These are phyloP conservation scores for Alligator mississippiensis DNA, from an alignment of 2,113 vertebrate genomes.

Conservation along the genomic window DNA sequence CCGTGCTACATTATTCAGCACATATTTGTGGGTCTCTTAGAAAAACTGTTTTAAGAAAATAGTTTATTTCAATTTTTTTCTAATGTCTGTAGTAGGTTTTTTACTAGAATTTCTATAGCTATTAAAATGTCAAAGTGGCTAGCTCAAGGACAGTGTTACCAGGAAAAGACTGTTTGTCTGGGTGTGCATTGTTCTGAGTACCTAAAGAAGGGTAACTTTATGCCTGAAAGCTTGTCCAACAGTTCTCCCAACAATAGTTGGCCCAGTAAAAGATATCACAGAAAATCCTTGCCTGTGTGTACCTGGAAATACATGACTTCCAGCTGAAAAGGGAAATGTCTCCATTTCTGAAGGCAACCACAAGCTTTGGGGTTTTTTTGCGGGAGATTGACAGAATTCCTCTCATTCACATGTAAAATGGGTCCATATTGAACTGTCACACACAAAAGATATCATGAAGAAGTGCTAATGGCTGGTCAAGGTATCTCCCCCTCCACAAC, in stretches of 20 bases:
- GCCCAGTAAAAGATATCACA: too few species aligned
- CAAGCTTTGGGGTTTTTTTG: background rate
- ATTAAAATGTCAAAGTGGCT: background rate
- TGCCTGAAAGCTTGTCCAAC: too few species aligned
- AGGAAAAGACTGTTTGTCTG: background rate
- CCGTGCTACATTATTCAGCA: background rate
- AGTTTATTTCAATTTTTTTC: background rate
- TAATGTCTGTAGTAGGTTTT: background rate
- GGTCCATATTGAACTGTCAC: background rate
- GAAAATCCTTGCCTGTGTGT: too few species aligned
- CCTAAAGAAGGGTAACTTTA: too few species aligned
- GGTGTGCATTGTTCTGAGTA: background rate
- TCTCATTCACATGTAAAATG: background rate
- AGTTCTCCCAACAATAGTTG: too few species aligned
- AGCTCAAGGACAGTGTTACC: background rate
- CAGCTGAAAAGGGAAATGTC: background rate
- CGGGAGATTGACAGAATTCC: background rate
- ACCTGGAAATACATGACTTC: background rate
- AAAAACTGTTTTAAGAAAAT: background rate
- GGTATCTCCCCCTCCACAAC: accelerated
- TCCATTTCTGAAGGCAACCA: background rate
- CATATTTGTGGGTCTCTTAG: background rate
- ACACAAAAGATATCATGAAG: background rate
- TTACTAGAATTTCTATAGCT: background rate
- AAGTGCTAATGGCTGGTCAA: background rate